phyloP scores from a whole-genome alignment of 2,797 vertebrate species.

The Crenuchus spilurus region DNA sequence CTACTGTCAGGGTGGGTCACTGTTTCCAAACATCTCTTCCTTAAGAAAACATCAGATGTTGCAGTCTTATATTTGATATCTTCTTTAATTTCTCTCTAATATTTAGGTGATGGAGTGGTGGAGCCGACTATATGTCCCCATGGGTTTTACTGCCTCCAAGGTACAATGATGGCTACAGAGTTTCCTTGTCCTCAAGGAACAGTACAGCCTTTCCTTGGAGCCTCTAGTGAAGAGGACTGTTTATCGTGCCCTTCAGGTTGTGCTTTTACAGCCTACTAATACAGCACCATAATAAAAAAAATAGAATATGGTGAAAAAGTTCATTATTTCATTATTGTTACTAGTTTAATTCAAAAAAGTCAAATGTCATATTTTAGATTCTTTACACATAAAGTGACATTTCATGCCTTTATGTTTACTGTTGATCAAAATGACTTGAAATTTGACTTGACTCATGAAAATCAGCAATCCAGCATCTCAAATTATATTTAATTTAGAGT shows the following conservation, averaged over 20 bases:
- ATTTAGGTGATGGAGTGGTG: conserved; percentile 70
- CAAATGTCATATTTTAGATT: too few species aligned
- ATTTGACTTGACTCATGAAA: too few species aligned
- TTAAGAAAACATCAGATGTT: background rate
- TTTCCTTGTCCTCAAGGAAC: conserved; percentile 76
- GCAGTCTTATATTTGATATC: background rate
- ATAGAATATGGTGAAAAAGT: too few species aligned
- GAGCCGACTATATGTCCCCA: conserved; percentile 68
- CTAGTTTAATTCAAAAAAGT: too few species aligned
- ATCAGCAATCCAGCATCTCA: too few species aligned
- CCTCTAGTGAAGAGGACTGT: conserved; percentile 65
- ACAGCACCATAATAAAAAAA: too few species aligned
- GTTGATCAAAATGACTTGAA: too few species aligned
- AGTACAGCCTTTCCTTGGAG: conserved; percentile 69
- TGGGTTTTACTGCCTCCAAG: conserved; percentile 74
- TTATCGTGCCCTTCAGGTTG: conserved; percentile 77
- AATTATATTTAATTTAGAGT: too few species aligned
- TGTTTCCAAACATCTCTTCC: background rate
- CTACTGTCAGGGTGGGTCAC: conserved; percentile 77
- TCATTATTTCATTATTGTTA: too few species aligned
- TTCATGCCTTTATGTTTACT: too few species aligned
- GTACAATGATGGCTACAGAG: conserved; percentile 65
- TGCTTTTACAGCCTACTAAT: conserved; percentile 6
- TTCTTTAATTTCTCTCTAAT: background rate
- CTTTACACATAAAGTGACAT: too few species aligned